Conservation (phyloP, 2,113 vertebrate genomes). For the Microcebus ravelobensis region DNA sequence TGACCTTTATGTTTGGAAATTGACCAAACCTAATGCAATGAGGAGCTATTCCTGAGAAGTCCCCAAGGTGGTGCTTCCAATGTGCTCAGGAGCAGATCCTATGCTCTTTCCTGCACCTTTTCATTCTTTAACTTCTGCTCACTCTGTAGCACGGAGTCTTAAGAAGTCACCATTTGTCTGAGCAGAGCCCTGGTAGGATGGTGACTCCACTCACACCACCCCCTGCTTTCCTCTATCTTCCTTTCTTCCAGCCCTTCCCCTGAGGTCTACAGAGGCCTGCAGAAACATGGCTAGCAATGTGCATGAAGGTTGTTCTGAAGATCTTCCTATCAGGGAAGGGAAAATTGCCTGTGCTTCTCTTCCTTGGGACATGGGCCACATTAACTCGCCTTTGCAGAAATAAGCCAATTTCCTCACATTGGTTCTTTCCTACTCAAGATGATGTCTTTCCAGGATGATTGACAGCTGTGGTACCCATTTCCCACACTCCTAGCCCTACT, state of each 20-base stretch:
- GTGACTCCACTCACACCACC: too few relatives aligned
- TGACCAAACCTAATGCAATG: too few relatives aligned
- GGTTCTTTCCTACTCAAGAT: not conserved
- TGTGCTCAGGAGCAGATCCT: not conserved
- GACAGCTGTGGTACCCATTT: not conserved
- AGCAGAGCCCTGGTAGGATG: not conserved
- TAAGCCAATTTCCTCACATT: not conserved
- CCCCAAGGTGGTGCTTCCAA: not conserved
- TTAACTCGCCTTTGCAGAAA: not conserved
- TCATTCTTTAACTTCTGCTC: not conserved
- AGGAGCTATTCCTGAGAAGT: not conserved
- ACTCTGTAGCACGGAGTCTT: not conserved
- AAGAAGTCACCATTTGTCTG: not conserved
- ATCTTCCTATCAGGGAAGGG: not conserved
- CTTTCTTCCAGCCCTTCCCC: not conserved
- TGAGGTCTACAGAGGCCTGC: not conserved
- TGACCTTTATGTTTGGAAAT: not conserved
- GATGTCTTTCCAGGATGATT: not conserved
- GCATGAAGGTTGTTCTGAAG: not conserved
- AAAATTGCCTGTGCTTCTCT: not conserved
- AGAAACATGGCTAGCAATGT: not conserved
- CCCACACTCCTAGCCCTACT: fast-evolving
- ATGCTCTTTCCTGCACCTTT: not conserved
- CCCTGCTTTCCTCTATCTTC: not conserved
- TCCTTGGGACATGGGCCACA: not conserved